phyloP scores from a whole-genome alignment of 2,888 invertebrate species.

The Callimorpha dominula region DNA sequence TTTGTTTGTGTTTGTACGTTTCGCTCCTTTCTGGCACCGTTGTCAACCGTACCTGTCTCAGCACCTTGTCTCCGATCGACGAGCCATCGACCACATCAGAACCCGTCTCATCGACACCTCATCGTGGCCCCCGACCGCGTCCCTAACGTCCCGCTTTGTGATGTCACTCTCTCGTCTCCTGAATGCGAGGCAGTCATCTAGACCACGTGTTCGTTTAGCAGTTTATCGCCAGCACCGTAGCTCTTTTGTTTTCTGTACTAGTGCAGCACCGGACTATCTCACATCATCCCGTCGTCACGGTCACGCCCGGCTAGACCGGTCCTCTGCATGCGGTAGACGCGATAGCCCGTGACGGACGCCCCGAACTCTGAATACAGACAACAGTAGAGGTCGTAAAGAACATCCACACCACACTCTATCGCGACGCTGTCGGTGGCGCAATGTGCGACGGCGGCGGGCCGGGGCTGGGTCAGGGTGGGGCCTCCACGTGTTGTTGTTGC shows the following conservation, averaged over 20 bases:
- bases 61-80: conserved; percentile 52
- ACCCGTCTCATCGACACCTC: neutral
- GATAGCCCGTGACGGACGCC: neutral
- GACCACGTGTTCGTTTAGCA: conserved; percentile 51
- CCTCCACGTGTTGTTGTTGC: conserved; percentile 87
- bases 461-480: conserved; percentile 40
- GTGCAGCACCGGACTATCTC: conserved; percentile 41
- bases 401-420: conserved; percentile 82
- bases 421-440: conserved; percentile 53
- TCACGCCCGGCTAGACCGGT: neutral
- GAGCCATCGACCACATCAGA: conserved; percentile 19
- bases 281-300: neutral
- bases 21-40: conserved; percentile 53
- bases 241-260: conserved; percentile 51
- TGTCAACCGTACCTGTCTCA: conserved; percentile 44
- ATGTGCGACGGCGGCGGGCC: conserved; percentile 21
- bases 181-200: conserved; percentile 53
- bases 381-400: conserved; percentile 47
- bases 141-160: conserved; percentile 64
- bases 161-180: conserved; percentile 52
- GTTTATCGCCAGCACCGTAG: conserved; percentile 62
- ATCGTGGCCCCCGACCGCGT: conserved; percentile 43
- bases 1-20: conserved; percentile 36
- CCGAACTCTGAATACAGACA: conserved; percentile 76
- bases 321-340: conserved; percentile 7